Evolutionary conservation across 2,797 vertebrate species (phyloP).

Genomic region (Peromyscus nudipes): DNA sequence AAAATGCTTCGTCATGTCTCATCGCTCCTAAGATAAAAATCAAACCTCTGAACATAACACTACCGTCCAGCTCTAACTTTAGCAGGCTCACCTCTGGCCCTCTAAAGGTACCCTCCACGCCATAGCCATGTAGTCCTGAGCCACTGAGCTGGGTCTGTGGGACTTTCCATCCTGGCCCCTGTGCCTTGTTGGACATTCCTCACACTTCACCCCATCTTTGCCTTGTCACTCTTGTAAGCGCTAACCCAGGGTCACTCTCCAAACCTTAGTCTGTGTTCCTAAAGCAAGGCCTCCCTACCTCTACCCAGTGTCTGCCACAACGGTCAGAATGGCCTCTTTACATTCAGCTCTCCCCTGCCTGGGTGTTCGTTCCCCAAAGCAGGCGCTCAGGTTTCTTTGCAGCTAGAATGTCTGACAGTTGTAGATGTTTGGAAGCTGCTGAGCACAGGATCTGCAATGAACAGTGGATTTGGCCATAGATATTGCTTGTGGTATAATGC

Average conservation of each 20-base stretch:
- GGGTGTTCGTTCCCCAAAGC: not conserved
- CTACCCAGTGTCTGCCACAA: not conserved
- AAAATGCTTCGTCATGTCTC: not conserved
- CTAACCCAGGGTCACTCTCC: not conserved
- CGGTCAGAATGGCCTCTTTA: not conserved
- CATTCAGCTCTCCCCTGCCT: not conserved
- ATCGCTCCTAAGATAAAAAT: not conserved
- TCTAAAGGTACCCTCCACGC: not conserved
- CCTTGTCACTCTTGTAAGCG: not conserved
- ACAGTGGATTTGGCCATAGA: not conserved
- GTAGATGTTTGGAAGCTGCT: not conserved
- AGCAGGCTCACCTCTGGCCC: not conserved
- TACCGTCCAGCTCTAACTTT: not conserved
- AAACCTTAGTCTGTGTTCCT: not conserved
- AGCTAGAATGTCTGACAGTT: constrained; percentile 17
- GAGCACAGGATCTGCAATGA: not conserved
- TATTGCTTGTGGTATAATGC: constrained; percentile 20
- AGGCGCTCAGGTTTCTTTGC: not conserved
- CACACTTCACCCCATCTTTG: not conserved
- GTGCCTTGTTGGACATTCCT: not conserved
- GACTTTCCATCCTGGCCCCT: not conserved
- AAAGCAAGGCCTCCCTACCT: not conserved
- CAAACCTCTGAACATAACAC: not conserved
- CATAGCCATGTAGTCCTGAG: not conserved
- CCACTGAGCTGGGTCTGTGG: not conserved